Conservation (phyloP, 2,888 invertebrate genomes). For the Drosophila recens region DNA sequence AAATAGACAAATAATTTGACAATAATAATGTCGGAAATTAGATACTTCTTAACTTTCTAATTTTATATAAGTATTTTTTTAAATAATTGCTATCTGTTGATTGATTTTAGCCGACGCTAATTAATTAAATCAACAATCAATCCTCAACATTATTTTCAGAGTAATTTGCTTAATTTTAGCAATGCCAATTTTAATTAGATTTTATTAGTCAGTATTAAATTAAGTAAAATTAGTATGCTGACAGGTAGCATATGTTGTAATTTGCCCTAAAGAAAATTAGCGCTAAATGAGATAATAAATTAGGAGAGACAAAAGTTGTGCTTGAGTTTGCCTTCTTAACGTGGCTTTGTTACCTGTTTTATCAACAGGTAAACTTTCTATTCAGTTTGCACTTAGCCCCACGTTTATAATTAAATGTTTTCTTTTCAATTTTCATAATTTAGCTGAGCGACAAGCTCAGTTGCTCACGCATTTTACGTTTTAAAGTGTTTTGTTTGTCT, state of each 20-base stretch:
- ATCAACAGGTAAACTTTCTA: conserved; percentile 62
- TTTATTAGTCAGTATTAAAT: background rate
- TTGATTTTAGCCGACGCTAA: too few species aligned
- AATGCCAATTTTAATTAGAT: too few species aligned
- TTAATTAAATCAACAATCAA: too few species aligned
- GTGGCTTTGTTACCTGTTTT: conserved; percentile 15
- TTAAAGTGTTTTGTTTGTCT: conserved; percentile 70
- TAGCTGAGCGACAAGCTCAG: background rate
- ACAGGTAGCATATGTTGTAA: conserved; percentile 10
- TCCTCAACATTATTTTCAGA: too few species aligned
- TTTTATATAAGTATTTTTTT: too few species aligned
- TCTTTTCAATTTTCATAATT: conserved; percentile 60
- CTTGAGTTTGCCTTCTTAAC: conserved; percentile 9
- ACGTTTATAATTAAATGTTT: conserved; percentile 68
- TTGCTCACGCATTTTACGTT: conserved; percentile 38
- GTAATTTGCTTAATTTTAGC: too few species aligned
- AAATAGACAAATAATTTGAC: background rate
- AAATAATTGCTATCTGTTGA: too few species aligned
- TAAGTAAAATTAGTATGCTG: background rate
- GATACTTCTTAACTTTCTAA: too few species aligned
- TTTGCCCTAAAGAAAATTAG: background rate
- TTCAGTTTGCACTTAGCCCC: conserved; percentile 29
- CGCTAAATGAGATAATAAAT: conserved; percentile 41
- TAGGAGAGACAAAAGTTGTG: conserved; percentile 24
- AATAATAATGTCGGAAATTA: too few species aligned